Evolutionary conservation across 2,113 vertebrate genomes (phyloP), one percentile per base, ranked within the genome.

Genomic region (Chaetodon trifascialis): DNA sequence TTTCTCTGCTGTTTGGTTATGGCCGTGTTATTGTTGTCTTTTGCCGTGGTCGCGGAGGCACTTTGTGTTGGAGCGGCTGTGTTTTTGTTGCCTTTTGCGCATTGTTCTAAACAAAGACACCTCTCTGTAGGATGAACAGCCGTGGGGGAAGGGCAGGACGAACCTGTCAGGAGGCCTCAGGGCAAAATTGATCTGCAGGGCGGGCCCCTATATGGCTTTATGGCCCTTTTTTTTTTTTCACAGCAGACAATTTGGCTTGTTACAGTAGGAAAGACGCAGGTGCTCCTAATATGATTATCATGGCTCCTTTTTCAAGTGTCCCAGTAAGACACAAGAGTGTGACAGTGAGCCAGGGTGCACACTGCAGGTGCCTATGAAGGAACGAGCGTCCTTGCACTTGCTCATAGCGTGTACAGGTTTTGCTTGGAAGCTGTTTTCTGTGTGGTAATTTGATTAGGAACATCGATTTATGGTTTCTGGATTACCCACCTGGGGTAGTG

Each of bases 101-200:
- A 73, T 82, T 76, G 30, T 74, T 73, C 16, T 25, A 6, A 74
- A 80, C 63, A 83, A 84, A 76, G 77, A 79, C 65, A 46, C 46
- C 52, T 59, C 38, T 19, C n/a, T 4, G 23, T n/a, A 46, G 51
- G 68, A 25, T 65, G 60, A 44, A 49, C 76, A 38, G 54, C 75
- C 42, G 25, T 23, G 36, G 73, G 82, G 73, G 81, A 65, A 67
- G 86, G 85, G 85, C 25, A 15, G 38, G 70, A 83, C 86, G 46
- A 86, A 71, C 62, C 58, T 76, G 73, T 63, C 19, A 54, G 55
- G 21, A 34, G 25, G 66, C 78, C 84, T 77, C 44, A 19, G 56
- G 76, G 63, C 30, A 84, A 68, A 59, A 76, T 81, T 30, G 79
- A 86, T 83, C 76, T 44, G 21, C 65, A 66, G 87, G 40, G 47